These are phyloP conservation scores for Sanderia malayensis DNA, from an alignment of 30 jellyfish, hydroid and myxozoan species.

Conservation along the genomic window DNA sequence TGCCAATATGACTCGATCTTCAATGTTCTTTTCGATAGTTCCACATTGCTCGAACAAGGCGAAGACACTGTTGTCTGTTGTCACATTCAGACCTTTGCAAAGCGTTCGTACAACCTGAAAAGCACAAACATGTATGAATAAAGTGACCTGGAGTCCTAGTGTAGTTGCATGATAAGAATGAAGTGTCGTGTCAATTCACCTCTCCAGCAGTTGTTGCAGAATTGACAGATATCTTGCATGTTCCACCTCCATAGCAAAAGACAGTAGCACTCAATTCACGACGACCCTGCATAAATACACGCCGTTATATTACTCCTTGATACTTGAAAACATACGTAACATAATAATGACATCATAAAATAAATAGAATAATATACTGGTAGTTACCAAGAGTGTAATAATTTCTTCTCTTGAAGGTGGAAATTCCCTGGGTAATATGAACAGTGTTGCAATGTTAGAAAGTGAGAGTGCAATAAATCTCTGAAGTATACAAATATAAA, in stretches of 20 bases:
- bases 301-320: too few relatives aligned
- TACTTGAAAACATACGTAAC: too few relatives aligned
- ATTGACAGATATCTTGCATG: conserved; percentile 85
- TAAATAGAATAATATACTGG: too few relatives aligned
- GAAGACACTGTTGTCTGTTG: conserved; percentile 68
- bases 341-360: too few relatives aligned
- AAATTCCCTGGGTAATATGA: conserved; percentile 67
- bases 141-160: too few relatives aligned
- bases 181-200: too few relatives aligned
- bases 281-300: conserved; percentile 74
- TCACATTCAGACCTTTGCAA: conserved; percentile 87
- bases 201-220: conserved; percentile 99
- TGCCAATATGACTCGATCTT: conserved; percentile 90
- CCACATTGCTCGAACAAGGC: conserved; percentile 98
- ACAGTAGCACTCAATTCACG: conserved; percentile 85
- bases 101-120: conserved; percentile 79
- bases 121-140: too few relatives aligned
- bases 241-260: conserved; percentile 97
- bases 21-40: conserved; percentile 84
- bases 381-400: conserved; percentile 80
- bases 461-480: too few relatives aligned
- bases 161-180: too few relatives aligned
- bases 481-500: too few relatives aligned
- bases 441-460: background rate
- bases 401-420: conserved; percentile 99